Conservation (phyloP, 1,140 invertebrate genomes). For the Lamellibrachia luymesi region DNA sequence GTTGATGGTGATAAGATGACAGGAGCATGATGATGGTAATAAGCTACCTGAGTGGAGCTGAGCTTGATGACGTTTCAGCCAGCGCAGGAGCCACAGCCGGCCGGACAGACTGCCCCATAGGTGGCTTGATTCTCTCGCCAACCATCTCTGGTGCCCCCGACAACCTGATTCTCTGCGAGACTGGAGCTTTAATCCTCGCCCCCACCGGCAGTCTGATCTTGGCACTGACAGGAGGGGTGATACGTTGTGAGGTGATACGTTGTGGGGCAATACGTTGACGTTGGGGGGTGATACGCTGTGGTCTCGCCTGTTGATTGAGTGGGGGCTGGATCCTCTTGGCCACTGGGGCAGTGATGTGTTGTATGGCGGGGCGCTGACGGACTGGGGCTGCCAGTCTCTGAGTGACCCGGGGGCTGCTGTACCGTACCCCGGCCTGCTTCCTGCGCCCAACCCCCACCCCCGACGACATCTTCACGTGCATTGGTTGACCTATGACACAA, state of each 20-base stretch:
- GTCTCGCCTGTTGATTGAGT: conserved; percentile 32
- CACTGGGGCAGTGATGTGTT: neutral
- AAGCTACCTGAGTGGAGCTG: conserved; percentile 2
- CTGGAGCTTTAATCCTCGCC: conserved; percentile 13
- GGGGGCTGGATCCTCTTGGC: neutral
- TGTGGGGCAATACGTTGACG: conserved; percentile 15
- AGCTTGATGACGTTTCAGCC: neutral
- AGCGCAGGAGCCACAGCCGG: neutral
- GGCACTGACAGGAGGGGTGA: neutral
- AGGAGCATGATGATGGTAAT: neutral
- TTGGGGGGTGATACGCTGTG: conserved; percentile 30
- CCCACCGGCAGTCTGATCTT: conserved; percentile 1
- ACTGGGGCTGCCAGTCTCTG: neutral
- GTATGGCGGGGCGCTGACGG: neutral
- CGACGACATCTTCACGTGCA: conserved; percentile 42
- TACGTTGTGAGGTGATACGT: conserved; percentile 6
- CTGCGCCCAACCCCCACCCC: neutral
- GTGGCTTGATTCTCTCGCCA: conserved; percentile 31
- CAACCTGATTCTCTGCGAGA: conserved; percentile 7
- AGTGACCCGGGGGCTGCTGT: neutral
- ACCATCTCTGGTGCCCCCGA: conserved; percentile 15
- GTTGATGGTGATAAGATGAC: neutral
- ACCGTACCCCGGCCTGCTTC: neutral
- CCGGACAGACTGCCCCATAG: neutral
- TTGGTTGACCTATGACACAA: conserved; percentile 38